These are phyloP conservation scores for Liolophura sinensis DNA, from an alignment of 1,140 invertebrate species.

Conservation along the genomic window DNA sequence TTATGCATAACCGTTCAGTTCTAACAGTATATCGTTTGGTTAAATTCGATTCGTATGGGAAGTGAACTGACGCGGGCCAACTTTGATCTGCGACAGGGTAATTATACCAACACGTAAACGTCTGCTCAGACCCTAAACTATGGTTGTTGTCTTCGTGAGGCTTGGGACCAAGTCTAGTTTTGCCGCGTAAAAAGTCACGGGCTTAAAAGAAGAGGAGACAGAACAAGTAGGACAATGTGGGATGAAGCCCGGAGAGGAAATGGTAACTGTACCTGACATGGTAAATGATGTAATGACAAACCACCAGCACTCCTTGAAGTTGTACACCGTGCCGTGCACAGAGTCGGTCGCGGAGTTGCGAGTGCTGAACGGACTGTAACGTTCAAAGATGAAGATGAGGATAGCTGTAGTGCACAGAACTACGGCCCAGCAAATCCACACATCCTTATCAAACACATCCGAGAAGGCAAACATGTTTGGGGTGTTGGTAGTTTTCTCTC, in stretches of 20 bases:
- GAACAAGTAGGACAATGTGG: not conserved
- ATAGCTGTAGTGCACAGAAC: constrained; percentile 29
- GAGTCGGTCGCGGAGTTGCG: constrained; percentile 1
- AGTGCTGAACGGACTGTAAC: constrained; percentile 18
- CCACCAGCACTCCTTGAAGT: constrained; percentile 74
- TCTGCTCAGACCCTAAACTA: not conserved
- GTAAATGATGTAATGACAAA: constrained; percentile 90
- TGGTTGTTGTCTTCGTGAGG: not conserved
- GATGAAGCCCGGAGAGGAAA: not conserved
- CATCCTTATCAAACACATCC: constrained; percentile 28
- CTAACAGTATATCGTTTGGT: too few relatives aligned
- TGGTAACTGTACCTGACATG: constrained; percentile 70
- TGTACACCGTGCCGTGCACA: constrained; percentile 9
- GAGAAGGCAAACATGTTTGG: constrained; percentile 27
- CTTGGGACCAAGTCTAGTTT: not conserved
- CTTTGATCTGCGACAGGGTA: too few relatives aligned
- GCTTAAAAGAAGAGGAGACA: not conserved
- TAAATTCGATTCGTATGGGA: too few relatives aligned
- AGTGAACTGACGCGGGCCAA: too few relatives aligned
- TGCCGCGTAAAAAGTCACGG: not conserved
- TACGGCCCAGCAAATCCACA: constrained; percentile 28
- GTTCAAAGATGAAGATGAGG: constrained; percentile 30
- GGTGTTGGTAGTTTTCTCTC: constrained; percentile 16
- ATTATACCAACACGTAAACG: too few relatives aligned
- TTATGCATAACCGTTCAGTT: too few relatives aligned